Percentiles rank a stretch among this genome's conserved stretches.
These are phyloP conservation scores for Bedellia somnulentella DNA, from an alignment of 2,888 invertebrate species.

Conservation along the genomic window DNA sequence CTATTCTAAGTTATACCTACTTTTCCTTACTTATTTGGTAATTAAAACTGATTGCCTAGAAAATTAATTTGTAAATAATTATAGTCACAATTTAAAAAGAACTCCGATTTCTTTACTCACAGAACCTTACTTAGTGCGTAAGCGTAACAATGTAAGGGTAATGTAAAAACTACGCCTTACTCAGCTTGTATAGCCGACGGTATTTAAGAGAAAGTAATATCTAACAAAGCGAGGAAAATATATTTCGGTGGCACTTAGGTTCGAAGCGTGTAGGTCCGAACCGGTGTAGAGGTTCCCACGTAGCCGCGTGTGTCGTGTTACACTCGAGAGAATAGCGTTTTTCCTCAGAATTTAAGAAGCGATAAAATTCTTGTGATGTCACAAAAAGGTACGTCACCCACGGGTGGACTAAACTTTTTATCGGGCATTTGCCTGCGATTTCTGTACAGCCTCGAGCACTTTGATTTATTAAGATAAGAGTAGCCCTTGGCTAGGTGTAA, in stretches of 20 bases:
- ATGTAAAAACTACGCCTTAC: constrained; percentile 49
- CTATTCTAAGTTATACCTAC: too few species aligned
- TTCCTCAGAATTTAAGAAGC: constrained; percentile 57
- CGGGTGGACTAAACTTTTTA: background rate
- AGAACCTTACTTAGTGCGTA: too few species aligned
- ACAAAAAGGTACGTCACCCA: constrained; percentile 61
- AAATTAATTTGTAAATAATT: too few species aligned
- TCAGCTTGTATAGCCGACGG: too few species aligned
- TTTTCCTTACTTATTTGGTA: too few species aligned
- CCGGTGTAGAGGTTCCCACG: constrained; percentile 49
- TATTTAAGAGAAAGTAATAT: constrained; percentile 51
- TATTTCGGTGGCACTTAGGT: constrained; percentile 52
- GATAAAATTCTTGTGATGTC: constrained; percentile 61
- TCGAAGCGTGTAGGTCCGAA: constrained; percentile 26
- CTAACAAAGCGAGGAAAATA: constrained; percentile 44
- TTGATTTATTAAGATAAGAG: background rate
- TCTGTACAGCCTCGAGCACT: background rate
- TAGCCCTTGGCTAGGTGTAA: too few species aligned
- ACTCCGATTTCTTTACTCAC: too few species aligned
- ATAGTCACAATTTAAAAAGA: too few species aligned
- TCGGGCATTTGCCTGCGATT: constrained; percentile 1
- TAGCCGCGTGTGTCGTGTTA: constrained; percentile 44
- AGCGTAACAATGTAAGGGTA: too few species aligned
- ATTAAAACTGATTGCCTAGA: too few species aligned
- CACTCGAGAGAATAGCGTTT: constrained; percentile 46